phyloP scores from a whole-genome alignment of 2,113 vertebrate genomes.

The Daphoenositta chrysoptera region DNA sequence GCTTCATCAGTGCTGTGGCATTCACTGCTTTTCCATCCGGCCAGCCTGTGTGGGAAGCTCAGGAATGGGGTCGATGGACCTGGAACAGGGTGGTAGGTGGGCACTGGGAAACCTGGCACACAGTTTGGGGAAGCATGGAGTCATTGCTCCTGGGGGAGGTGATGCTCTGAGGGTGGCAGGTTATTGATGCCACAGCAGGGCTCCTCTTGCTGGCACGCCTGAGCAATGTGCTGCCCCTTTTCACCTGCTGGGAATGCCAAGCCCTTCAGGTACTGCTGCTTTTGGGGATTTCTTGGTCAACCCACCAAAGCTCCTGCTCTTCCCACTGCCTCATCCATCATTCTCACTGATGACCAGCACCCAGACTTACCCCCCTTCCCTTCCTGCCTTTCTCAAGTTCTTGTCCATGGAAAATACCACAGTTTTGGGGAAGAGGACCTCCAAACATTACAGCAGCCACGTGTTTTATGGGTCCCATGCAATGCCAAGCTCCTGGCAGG shows the following conservation, averaged over 20 bases:
- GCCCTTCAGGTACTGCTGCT: fast-evolving
- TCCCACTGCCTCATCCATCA: fast-evolving
- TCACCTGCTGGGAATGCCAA: background rate
- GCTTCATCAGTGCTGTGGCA: fast-evolving
- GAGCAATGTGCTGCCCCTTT: background rate
- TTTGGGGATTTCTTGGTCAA: background rate
- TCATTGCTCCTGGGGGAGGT: background rate
- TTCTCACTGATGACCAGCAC: background rate
- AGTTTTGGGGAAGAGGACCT: background rate
- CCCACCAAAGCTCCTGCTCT: background rate
- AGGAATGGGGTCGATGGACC: background rate
- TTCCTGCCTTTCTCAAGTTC: background rate
- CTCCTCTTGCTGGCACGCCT: background rate
- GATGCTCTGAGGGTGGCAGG: background rate
- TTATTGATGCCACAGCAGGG: background rate
- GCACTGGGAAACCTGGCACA: background rate
- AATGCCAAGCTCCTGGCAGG: background rate
- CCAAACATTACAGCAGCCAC: background rate
- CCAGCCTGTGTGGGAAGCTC: background rate
- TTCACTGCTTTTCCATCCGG: fast-evolving
- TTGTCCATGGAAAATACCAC: background rate
- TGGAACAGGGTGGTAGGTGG: background rate
- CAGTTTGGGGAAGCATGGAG: background rate
- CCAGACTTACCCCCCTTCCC: background rate
- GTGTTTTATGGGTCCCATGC: background rate